Evolutionary conservation across 2,888 invertebrate species (phyloP), one percentile per base, ranked within the genome.

Genomic region (Tryphoninae sp.): DNA sequence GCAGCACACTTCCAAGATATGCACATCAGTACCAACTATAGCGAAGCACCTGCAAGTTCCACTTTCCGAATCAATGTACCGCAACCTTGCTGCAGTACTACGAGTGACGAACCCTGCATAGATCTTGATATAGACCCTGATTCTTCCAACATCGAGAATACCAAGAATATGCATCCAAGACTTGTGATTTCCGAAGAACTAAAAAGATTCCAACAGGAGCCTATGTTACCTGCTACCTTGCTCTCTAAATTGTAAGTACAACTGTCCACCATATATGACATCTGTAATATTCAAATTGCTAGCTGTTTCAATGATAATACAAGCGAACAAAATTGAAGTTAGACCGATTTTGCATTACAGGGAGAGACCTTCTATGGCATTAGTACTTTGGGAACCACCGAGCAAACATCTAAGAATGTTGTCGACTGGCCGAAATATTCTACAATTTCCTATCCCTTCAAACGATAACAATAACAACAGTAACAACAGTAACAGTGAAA

Each of bases 331-430:
- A 82, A 79, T 53, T 86, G 84, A 86, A 86, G 79, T 76, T 87
- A 74, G 68, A 85, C 69, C 85, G 80, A 83, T 87, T 85, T 16
- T 87, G 71, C 84, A 89, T 92, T 90, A 86, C 82, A 95, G 94
- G 86, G 95, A 95, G 86, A 94, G 95, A 89, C 96, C 96, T 0
- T 95, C 95, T 87, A 96, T 96, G 92, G 96, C 97, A 2, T 90
- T 97, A 83, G 96, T 97, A 1, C 93, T 96, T 9, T 97, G 97
- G 97, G 95, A 96, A 89, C 96, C 97, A 0, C 95, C 96, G 75
- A 94, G 94, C 33, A 93, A 93, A 84, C 92, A 88, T 93, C 93
- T 91, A 93, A 87, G 89, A 62, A 80, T 90, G 26, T 80, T 90
- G 2, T 83, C 89, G 1, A 83, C 80, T 4, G 85, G 87, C 9